These are phyloP conservation scores for Strix uralensis DNA, from an alignment of 2,113 vertebrate species.

Conservation along the genomic window DNA sequence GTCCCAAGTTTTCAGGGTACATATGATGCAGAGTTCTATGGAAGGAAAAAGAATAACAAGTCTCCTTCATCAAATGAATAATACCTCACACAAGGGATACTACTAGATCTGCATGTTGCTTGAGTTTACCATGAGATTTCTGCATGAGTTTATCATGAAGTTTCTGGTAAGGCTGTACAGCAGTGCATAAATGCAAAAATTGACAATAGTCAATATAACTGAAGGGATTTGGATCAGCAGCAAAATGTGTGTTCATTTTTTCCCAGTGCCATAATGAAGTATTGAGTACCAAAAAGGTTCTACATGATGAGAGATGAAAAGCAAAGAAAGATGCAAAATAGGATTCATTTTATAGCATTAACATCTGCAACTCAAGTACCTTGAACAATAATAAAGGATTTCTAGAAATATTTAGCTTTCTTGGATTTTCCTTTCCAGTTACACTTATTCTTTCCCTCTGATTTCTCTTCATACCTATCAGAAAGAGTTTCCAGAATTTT, in stretches of 20 bases:
- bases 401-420: background rate
- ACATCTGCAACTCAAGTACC: background rate
- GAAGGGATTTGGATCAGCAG: background rate
- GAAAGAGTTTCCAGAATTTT: background rate
- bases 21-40: background rate
- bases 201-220: background rate
- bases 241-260: background rate
- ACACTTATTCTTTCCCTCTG: background rate
- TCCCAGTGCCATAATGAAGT: background rate
- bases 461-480: background rate
- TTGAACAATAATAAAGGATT: background rate
- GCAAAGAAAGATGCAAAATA: background rate
- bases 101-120: background rate
- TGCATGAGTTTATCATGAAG: background rate
- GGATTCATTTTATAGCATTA: background rate
- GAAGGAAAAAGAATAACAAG: background rate
- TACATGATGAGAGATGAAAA: background rate
- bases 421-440: background rate
- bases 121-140: background rate
- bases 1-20: background rate
- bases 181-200: background rate
- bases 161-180: background rate
- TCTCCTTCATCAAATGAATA: background rate
- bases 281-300: background rate
- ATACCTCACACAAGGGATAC: background rate